These are phyloP conservation scores for Druon quercuslanigerum DNA, from an alignment of 1,140 invertebrate species.

Conservation along the genomic window DNA sequence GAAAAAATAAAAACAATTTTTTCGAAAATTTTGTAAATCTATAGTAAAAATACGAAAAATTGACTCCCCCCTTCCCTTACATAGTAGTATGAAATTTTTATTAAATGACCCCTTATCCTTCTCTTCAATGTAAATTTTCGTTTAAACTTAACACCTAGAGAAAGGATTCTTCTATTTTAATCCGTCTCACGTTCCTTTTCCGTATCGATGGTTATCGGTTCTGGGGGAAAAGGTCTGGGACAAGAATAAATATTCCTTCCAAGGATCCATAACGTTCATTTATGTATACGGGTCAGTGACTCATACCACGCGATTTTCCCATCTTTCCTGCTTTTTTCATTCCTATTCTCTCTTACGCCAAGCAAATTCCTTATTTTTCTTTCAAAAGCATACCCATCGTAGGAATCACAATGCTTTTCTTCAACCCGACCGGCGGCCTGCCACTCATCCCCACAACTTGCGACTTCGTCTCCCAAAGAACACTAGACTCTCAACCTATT, in stretches of 20 bases:
- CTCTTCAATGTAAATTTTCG: no score
- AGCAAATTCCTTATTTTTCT: neutral
- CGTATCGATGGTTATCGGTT: no score
- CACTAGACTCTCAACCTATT: conserved; percentile 27
- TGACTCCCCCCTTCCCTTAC: no score
- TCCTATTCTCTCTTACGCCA: neutral
- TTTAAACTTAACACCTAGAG: no score
- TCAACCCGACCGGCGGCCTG: conserved; percentile 1
- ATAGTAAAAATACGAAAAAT: no score
- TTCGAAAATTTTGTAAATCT: no score
- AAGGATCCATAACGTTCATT: conserved; percentile 61
- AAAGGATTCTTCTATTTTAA: no score
- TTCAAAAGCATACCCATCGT: neutral
- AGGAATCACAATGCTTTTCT: conserved; percentile 4
- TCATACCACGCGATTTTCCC: conserved; percentile 45
- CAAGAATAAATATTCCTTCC: conserved; percentile 53
- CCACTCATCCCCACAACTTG: conserved; percentile 24
- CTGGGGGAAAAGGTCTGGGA: neutral
- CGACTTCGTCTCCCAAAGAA: conserved; percentile 7
- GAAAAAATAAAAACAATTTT: no score
- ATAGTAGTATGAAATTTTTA: no score
- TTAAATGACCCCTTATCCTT: no score
- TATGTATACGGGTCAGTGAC: conserved; percentile 55
- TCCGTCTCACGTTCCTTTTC: no score
- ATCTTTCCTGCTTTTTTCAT: neutral